Conservation (phyloP, 2,888 invertebrate species). For the Drosophila algonquin region DNA sequence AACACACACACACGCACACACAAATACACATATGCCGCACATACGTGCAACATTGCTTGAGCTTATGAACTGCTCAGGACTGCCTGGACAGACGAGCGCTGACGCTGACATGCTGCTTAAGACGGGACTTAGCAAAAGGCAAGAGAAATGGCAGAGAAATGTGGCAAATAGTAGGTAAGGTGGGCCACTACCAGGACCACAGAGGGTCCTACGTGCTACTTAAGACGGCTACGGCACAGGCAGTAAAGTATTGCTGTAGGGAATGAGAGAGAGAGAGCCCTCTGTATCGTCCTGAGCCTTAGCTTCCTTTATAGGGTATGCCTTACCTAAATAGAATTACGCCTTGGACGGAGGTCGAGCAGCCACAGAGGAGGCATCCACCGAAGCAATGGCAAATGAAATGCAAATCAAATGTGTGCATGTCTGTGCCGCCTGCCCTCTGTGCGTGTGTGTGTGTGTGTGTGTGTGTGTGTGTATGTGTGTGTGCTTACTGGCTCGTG, state of each 20-base stretch:
- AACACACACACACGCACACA: conserved; percentile 9
- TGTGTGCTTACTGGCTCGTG: conserved; percentile 9
- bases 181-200: neutral
- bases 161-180: neutral
- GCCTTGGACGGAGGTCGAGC: neutral
- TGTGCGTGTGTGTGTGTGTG: conserved; percentile 7
- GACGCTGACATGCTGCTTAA: conserved; percentile 70
- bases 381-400: conserved; percentile 55
- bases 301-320: too few relatives aligned
- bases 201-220: conserved; percentile 35
- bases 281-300: too few relatives aligned
- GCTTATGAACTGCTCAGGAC: conserved; percentile 9
- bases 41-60: neutral
- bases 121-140: conserved; percentile 67
- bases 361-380: neutral
- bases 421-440: neutral
- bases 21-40: conserved; percentile 9
- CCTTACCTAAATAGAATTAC: neutral
- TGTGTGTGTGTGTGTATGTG: too few relatives aligned
- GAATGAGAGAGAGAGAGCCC: too few relatives aligned
- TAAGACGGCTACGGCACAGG: too few relatives aligned
- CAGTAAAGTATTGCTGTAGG: too few relatives aligned
- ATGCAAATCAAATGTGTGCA: conserved; percentile 68
- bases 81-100: conserved; percentile 28
- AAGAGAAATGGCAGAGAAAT: neutral